A percentile compares a stretch with the other conserved stretches of the same genome.
Conservation (phyloP, 2,113 vertebrate species). For the Megaleporinus macrocephalus region DNA sequence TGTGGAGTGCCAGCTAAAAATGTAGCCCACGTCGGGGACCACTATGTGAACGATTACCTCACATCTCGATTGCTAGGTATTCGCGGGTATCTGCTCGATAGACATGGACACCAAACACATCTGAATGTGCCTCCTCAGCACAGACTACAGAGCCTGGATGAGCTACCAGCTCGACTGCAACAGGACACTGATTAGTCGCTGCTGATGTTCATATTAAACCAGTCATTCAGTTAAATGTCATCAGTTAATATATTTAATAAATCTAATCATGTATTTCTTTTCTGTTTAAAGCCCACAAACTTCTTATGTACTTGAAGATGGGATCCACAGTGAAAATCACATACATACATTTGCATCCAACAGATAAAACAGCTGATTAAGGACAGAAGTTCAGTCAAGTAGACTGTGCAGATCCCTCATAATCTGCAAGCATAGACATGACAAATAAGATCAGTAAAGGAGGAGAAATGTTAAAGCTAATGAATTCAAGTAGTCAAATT, state of each 20-base stretch:
- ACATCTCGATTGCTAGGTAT: constrained; percentile 83
- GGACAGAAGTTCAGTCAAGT: not conserved
- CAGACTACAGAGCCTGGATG: constrained; percentile 68
- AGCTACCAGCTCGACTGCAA: constrained; percentile 69
- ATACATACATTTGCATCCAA: too few relatives aligned
- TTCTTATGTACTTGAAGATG: too few relatives aligned
- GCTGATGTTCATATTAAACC: not conserved
- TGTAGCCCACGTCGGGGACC: constrained; percentile 86
- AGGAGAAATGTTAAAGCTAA: too few relatives aligned
- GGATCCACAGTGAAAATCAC: too few relatives aligned
- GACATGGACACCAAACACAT: constrained; percentile 43
- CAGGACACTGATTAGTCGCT: constrained; percentile 50
- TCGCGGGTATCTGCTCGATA: constrained; percentile 81
- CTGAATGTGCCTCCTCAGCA: constrained; percentile 67
- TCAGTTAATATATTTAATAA: too few relatives aligned
- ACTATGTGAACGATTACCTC: constrained; percentile 84
- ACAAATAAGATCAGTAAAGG: too few relatives aligned
- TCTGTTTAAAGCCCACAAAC: too few relatives aligned
- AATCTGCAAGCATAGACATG: not conserved
- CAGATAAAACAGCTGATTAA: too few relatives aligned
- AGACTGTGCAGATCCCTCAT: not conserved
- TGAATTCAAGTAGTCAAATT: too few relatives aligned
- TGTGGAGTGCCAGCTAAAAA: constrained; percentile 64
- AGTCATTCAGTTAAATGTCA: too few relatives aligned
- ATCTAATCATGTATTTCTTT: too few relatives aligned